Percentiles rank a stretch among this genome's conserved stretches.
Evolutionary conservation across 2,797 vertebrate species (phyloP).

Genomic region (Gouania willdenowi): DNA sequence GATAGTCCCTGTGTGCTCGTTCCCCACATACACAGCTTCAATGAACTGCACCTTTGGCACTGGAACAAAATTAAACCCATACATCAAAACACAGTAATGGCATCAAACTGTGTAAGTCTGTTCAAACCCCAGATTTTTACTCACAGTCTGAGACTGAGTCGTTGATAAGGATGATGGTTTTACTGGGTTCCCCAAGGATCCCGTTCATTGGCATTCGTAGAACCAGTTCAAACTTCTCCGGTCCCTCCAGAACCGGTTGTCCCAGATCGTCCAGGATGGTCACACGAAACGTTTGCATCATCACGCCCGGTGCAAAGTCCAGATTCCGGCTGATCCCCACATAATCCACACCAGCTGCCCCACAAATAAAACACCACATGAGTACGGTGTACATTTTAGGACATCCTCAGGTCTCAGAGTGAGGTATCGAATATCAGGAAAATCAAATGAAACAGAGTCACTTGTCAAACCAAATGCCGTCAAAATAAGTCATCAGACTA

Average conservation of each 20-base stretch:
- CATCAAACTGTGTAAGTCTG: not conserved
- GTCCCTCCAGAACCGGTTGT: slow-evolving; percentile 85
- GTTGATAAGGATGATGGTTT: slow-evolving; percentile 82
- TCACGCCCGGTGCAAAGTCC: slow-evolving; percentile 89
- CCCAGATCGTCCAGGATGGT: slow-evolving; percentile 91
- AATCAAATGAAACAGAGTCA: too few relatives aligned
- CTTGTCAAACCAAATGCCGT: too few relatives aligned
- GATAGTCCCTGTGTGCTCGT: slow-evolving; percentile 81
- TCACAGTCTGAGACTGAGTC: slow-evolving; percentile 90
- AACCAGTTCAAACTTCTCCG: slow-evolving; percentile 87
- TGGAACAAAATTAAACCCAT: slow-evolving; percentile 42
- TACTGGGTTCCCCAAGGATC: slow-evolving; percentile 86
- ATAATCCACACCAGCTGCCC: slow-evolving; percentile 88
- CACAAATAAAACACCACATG: slow-evolving; percentile 27
- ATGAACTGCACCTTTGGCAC: slow-evolving; percentile 94
- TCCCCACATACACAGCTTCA: slow-evolving; percentile 74
- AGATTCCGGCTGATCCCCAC: slow-evolving; percentile 91
- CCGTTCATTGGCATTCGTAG: slow-evolving; percentile 90
- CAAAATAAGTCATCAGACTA: slow-evolving; percentile 31
- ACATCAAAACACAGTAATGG: slow-evolving; percentile 3
- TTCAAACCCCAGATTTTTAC: slow-evolving; percentile 33
- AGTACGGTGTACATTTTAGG: too few relatives aligned
- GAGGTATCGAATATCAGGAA: too few relatives aligned
- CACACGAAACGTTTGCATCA: slow-evolving; percentile 84
- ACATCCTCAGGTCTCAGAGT: too few relatives aligned